Evolutionary conservation across 2,888 invertebrate genomes (phyloP), one percentile per base, ranked within the genome.

Genomic region (Epistrophella euchroma): DNA sequence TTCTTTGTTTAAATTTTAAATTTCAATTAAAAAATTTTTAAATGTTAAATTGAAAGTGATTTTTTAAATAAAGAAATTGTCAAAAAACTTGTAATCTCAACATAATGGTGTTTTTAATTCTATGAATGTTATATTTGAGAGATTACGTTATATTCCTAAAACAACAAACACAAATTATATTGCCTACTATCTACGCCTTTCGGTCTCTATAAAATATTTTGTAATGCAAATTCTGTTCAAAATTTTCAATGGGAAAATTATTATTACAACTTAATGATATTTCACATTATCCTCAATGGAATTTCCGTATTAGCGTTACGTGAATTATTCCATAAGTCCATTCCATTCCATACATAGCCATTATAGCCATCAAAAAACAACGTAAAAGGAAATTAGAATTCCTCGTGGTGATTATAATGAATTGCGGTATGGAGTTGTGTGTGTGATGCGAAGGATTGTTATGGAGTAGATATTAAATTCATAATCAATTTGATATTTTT

Each of bases 211-310:
- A 45, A 56, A 56, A 66, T 47, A 66, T 66, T 75, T 75, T 56
- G 19, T 11, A 55, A 66, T 66, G 64, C 35, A 66, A 56, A 75
- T 75, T 75, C 13, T 64, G 40, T 64, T 52, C 19, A 9, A 55
- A 72, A 52, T 40, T 47, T 32, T 25, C 75, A 35, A 17, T 64
- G 25, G 13, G 7, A 37, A 45, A 68, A 76, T 68, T 47, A 66
- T 56, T 62, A 62, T 62, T 76, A 28, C 64, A 58, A 35, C 37
- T 68, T 68, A 43, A 55, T 77, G 56, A 62, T 62, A 70, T 70
- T 71, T 43, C 40, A 35, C 28, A 40, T 71, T 62, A 77, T 77
- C 50, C 60, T 62, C 40, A 15, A 43, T 43, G 40, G 60, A 62
- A 62, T 50, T 52, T 47, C 55, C 50, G 40, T 52, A 70, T 77